A percentile compares a stretch with the other conserved stretches of the same genome.
Conservation (phyloP, 2,797 vertebrate genomes). For the Chromis chromis region DNA sequence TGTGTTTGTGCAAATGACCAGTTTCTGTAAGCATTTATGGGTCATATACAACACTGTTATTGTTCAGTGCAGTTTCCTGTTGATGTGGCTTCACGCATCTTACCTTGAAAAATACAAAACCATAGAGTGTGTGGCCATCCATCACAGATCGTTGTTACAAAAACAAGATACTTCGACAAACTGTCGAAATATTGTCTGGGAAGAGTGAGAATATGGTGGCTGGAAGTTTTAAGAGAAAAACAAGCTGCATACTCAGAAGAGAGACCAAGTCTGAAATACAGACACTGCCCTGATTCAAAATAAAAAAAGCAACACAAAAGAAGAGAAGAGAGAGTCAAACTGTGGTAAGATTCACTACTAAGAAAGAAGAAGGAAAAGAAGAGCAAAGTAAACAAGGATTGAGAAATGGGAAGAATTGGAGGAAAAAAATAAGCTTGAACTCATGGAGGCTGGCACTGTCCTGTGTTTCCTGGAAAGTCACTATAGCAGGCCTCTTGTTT, state of each 20-base stretch:
- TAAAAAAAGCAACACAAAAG: neutral
- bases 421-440: constrained; percentile 41
- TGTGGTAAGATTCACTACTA: neutral
- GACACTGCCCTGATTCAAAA: constrained; percentile 10
- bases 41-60: constrained; percentile 15
- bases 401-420: constrained; percentile 6
- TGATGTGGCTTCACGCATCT: constrained; percentile 50
- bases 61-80: constrained; percentile 58
- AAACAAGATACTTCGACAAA: constrained; percentile 23
- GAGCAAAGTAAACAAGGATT: neutral
- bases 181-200: constrained; percentile 12
- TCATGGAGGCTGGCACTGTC: constrained; percentile 64
- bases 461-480: constrained; percentile 72
- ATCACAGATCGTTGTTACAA: neutral
- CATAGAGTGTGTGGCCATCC: neutral
- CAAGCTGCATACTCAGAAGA: constrained; percentile 21
- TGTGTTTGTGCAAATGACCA: neutral
- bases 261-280: constrained; percentile 37
- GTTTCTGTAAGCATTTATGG: neutral
- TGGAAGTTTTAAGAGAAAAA: constrained; percentile 37
- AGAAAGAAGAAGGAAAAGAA: neutral
- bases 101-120: constrained; percentile 40
- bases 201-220: constrained; percentile 10
- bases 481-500: constrained; percentile 76
- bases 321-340: neutral